phyloP scores from a whole-genome alignment of 2,113 vertebrate species.

The Delphinapterus leucas region DNA sequence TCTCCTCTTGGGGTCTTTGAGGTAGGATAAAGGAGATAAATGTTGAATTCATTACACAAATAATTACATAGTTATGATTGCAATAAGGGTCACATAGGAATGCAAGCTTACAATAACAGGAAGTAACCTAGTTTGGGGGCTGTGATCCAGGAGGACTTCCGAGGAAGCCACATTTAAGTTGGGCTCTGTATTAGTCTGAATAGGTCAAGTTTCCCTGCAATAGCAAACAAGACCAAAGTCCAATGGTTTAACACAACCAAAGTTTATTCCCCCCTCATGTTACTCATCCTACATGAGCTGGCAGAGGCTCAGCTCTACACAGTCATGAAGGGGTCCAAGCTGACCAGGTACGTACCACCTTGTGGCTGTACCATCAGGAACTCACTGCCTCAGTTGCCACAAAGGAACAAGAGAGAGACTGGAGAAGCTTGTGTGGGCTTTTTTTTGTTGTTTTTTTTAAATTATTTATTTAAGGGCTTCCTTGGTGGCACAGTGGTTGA shows the following conservation, averaged over 20 bases:
- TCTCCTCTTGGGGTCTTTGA: not conserved
- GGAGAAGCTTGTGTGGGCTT: not conserved
- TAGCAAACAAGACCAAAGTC: not conserved
- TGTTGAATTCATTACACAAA: not conserved
- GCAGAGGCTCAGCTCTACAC: not conserved
- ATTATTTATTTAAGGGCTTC: too few species aligned
- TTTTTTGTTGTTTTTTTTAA: not conserved
- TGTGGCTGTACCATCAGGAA: not conserved
- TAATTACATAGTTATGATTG: not conserved
- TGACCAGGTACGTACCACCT: not conserved
- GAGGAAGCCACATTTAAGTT: not conserved
- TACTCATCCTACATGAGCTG: not conserved
- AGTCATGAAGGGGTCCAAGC: not conserved
- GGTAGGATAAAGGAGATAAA: not conserved
- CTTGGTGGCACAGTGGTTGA: too few species aligned
- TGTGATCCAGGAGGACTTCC: not conserved
- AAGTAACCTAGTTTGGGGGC: not conserved
- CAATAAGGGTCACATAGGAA: not conserved
- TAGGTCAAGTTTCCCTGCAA: not conserved
- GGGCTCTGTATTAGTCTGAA: not conserved
- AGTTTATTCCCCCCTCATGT: not conserved
- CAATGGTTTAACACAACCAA: not conserved
- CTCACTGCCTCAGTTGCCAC: not conserved
- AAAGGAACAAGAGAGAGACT: not conserved
- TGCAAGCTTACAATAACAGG: not conserved